A percentile compares a stretch with the other conserved stretches of the same genome.
phyloP scores from a whole-genome alignment of 1,140 invertebrate genomes.

The Lineus longissimus region DNA sequence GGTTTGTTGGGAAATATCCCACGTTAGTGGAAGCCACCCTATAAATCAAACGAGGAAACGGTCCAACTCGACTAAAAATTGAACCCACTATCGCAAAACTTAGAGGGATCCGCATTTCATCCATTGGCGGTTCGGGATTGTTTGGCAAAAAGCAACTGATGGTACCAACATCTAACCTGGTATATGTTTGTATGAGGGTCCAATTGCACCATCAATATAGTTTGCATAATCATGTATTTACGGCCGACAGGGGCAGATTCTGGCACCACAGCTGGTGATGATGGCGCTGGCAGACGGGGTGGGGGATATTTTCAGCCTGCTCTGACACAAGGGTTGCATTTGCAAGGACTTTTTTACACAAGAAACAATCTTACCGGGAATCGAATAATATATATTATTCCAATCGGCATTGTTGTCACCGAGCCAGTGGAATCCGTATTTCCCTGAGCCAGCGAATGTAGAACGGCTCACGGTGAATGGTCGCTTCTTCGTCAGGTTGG shows the following conservation, averaged over 20 bases:
- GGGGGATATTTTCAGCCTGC: neutral
- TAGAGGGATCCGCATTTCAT: too few species aligned
- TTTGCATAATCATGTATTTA: neutral
- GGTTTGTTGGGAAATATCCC: too few species aligned
- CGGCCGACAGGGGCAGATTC: neutral
- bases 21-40: too few species aligned
- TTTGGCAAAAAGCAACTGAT: too few species aligned
- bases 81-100: too few species aligned
- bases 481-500: constrained; percentile 55
- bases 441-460: constrained; percentile 74
- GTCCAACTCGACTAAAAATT: too few species aligned
- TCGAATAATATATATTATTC: constrained; percentile 47
- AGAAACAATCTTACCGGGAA: constrained; percentile 37
- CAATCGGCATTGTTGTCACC: constrained; percentile 58
- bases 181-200: neutral
- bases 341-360: too few species aligned
- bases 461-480: constrained; percentile 81
- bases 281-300: neutral
- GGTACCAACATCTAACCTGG: too few species aligned
- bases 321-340: too few species aligned
- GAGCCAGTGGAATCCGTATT: constrained; percentile 85
- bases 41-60: too few species aligned
- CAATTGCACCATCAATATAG: neutral
- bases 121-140: too few species aligned
- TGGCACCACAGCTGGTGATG: neutral